Base-by-base conservation (phyloP, 1,140 invertebrate genomes). In the Hyles vespertilio region DNA sequence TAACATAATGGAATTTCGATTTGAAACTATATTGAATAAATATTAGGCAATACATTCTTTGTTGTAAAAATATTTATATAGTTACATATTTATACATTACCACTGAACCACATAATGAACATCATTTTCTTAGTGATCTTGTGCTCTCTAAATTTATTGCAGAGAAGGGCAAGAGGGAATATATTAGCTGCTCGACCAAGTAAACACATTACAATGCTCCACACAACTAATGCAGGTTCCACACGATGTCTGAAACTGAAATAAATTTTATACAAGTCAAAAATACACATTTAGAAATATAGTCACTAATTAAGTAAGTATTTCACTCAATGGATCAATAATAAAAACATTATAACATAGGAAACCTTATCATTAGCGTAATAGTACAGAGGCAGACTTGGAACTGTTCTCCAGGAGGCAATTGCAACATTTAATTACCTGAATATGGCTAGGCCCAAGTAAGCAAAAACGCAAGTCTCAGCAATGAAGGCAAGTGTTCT, bases 101-200 rank as follows among this genome's bases (percentile, higher is more conserved):
- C 95, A 86, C 97, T 98, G 79, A 99, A 99, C 98, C 98, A 99
- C 98, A 99, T 99, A 50, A 99, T 98, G 76, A 99, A 98, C 93
- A 98, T 98, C 96, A 98, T 99, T 89, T 98, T 98, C 75, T 94
- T 95, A 0, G 97, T 99, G 51, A 99, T 99, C 88, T 98, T 97
- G 89, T 99, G 98, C 80, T 98, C 97, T 34, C 98, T 92, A 87
- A 99, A 99, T 82, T 95, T 95, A 84, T 99, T 99, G 5, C 98
- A 95, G 6, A 99, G 89, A 70, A 96, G 92, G 3, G 97, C 96
- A 9, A 99, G 87, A 11, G 98, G 98, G 81, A 98, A 99, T 60
- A 99, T 99, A 79, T 99, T 99, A 49, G 96, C 94, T 8, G 98
- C 98, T 79, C 98, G 92, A 32, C 98, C 98, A 58, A 99, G 90